Base-by-base conservation (phyloP, 1,140 invertebrate species). In the Bombus picipes region DNA sequence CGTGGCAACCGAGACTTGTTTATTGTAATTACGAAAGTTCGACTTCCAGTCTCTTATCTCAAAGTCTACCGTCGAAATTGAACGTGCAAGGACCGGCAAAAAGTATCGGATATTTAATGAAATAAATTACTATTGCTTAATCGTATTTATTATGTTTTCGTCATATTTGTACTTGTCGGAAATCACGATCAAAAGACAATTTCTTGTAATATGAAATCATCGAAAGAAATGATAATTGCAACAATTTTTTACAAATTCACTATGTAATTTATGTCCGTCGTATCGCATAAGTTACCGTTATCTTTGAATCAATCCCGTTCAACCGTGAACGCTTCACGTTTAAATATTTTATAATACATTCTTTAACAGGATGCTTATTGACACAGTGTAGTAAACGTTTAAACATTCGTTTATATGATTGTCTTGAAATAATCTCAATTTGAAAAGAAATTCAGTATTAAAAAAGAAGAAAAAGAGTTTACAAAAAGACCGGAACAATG, bases 1-100 rank as follows among this genome's bases (percentile, higher is more conserved):
- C 74, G 73, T 80, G 70, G 81, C 84, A 83, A 87, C 87, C 85
- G 68, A 74, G 87, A 87, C 89, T 91, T 91, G 90, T 91, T 91
- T 91, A 90, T 91, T 90, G 82, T 87, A 91, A 91, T 91, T 90
- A 91, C 43, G 82, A 91, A 91, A 91, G 87, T 91, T 91, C 88
- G 47, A 75, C 87, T 91, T 87, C 81, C 89, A 74, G 39, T 41
- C 43, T 66, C 88, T 79, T 86, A 83, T 12, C 39, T 39, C 76
- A 41, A 62, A 74, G 59, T 84, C 47, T 66, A 47, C 71, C 78
- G 70, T 75, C 57, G 39, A 76, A 34, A 28, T 25, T 32, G 65
- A 53, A 59, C 37, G 66, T 32, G 62, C 32, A 73, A 84, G 6
- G 53, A 32, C 34, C 22, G 53, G 57, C 81, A 71, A 62, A 78